Conservation (phyloP, 35 echinoderm and acorn worm genomes). For the Chiridota heheva region DNA sequence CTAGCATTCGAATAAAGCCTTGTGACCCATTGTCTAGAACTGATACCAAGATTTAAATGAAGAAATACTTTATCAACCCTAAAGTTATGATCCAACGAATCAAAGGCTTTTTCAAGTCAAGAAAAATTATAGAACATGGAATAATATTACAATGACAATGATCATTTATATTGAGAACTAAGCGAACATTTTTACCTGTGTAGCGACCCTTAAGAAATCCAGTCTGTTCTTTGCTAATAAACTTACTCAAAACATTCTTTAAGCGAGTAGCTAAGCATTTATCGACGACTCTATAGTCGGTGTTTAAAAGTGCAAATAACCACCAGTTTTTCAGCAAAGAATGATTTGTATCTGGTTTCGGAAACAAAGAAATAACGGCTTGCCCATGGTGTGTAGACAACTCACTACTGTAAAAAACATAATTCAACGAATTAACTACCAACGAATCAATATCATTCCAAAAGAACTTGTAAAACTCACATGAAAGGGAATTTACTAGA, state of each 20-base stretch:
- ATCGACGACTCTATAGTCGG: slow-evolving; percentile 20
- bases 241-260: background rate
- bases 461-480: slow-evolving; percentile 5
- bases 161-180: background rate
- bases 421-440: background rate
- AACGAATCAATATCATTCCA: background rate
- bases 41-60: background rate
- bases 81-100: background rate
- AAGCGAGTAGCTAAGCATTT: background rate
- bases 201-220: slow-evolving; percentile 19
- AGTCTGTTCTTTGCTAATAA: slow-evolving; percentile 16
- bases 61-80: background rate
- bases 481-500: slow-evolving; percentile 4
- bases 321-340: background rate
- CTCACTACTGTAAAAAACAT: background rate
- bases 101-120: slow-evolving; percentile 17
- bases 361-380: slow-evolving; percentile 17
- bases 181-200: slow-evolving; percentile 1
- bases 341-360: slow-evolving; percentile 3
- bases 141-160: background rate
- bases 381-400: background rate
- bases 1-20: background rate
- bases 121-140: too few species aligned
- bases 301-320: background rate
- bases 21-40: background rate